Conservation (phyloP, 2,113 vertebrate species). For the Pseudolaguvia tuberculata region DNA sequence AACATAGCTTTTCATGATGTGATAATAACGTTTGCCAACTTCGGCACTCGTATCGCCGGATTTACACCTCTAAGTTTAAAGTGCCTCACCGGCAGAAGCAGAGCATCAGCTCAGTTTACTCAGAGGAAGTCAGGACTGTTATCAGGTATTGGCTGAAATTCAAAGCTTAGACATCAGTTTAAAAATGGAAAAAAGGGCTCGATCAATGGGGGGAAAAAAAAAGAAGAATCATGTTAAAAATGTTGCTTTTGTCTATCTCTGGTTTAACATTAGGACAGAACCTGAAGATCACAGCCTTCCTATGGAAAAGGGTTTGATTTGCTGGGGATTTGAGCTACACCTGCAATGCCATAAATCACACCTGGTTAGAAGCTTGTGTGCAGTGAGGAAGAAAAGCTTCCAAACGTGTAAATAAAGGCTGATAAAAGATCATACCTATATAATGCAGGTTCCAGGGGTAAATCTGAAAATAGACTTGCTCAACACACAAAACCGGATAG, state of each 20-base stretch:
- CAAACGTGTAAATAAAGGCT: background rate
- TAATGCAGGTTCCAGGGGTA: background rate
- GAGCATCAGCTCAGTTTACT: background rate
- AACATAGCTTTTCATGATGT: background rate
- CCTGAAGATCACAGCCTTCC: background rate
- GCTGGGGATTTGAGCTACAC: background rate
- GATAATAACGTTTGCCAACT: background rate
- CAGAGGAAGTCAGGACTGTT: background rate
- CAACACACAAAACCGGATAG: constrained; percentile 1
- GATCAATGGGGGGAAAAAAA: background rate
- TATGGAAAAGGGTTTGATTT: background rate
- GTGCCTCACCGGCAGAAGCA: background rate
- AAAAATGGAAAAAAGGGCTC: background rate
- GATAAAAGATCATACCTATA: background rate
- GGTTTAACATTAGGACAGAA: background rate
- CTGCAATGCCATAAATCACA: constrained; percentile 1
- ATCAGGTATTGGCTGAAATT: background rate
- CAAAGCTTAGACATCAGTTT: background rate
- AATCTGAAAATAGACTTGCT: background rate
- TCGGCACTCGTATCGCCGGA: background rate
- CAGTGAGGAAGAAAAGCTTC: background rate
- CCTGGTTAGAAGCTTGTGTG: background rate
- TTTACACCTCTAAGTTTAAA: background rate
- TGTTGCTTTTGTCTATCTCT: background rate
- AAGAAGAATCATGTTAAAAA: background rate